phyloP scores from a whole-genome alignment of 2,113 vertebrate species.

The Gyps fulvus region DNA sequence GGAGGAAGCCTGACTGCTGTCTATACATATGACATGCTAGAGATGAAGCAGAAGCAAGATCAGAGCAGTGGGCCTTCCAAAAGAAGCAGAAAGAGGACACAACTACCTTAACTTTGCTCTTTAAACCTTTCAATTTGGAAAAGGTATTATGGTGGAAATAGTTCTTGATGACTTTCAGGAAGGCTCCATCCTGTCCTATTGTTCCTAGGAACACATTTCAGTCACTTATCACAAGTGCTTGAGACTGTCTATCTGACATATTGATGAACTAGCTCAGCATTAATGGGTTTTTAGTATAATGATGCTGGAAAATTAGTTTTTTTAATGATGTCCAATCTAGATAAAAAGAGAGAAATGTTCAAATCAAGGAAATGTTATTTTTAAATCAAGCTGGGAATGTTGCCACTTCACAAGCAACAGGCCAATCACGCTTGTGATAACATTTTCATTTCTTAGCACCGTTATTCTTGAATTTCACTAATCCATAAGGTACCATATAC shows the following conservation, averaged over 20 bases:
- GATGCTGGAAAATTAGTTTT: background rate
- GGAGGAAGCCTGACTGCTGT: background rate
- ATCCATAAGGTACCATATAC: fast-evolving
- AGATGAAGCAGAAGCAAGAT: background rate
- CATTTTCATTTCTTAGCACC: background rate
- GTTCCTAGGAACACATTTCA: background rate
- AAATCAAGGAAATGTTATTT: background rate
- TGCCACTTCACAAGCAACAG: background rate
- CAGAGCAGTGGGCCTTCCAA: background rate
- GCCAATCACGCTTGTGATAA: background rate
- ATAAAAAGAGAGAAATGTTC: background rate
- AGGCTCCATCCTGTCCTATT: background rate
- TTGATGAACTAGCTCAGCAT: background rate
- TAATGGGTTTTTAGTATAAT: background rate
- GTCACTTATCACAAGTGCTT: background rate
- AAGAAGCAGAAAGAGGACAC: background rate
- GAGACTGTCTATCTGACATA: background rate
- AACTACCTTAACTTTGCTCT: background rate
- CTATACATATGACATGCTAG: background rate
- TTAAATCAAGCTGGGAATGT: background rate
- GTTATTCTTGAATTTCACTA: background rate
- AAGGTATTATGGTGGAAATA: background rate
- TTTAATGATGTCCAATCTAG: background rate
- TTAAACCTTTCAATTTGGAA: background rate
- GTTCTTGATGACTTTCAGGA: background rate